These are phyloP conservation scores for Sminthopsis crassicaudata DNA, from an alignment of 2,113 vertebrate genomes.

Conservation along the genomic window DNA sequence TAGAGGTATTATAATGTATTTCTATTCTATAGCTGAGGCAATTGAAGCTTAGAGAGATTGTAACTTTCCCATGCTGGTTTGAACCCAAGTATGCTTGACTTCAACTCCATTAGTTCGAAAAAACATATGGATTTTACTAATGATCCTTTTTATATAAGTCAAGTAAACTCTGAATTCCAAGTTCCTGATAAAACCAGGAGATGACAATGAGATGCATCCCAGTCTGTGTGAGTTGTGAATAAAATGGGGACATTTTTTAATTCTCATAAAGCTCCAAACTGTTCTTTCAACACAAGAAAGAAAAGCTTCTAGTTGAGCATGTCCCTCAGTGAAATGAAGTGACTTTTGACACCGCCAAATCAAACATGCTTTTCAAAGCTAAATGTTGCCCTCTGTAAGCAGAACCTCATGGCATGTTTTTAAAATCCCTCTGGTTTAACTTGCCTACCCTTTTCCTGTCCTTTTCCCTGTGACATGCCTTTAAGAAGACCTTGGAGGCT, in stretches of 20 bases:
- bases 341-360: conserved; percentile 42
- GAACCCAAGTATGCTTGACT: background rate
- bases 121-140: background rate
- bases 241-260: conserved; percentile 24
- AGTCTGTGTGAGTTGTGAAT: background rate
- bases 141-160: background rate
- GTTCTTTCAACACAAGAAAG: conserved; percentile 20
- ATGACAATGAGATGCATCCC: background rate
- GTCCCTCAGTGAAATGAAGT: conserved; percentile 48
- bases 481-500: background rate
- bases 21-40: background rate
- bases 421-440: conserved; percentile 22
- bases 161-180: background rate
- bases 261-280: background rate
- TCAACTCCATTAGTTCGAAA: background rate
- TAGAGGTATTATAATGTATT: too few relatives aligned
- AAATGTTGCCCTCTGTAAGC: conserved; percentile 48
- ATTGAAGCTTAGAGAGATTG: background rate
- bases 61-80: background rate
- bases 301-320: background rate
- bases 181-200: background rate
- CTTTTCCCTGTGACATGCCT: conserved; percentile 33
- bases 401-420: background rate
- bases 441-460: background rate
- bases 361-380: conserved; percentile 43